Evolutionary conservation across 2,113 vertebrate species (phyloP).

Genomic region (Strigops habroptila): DNA sequence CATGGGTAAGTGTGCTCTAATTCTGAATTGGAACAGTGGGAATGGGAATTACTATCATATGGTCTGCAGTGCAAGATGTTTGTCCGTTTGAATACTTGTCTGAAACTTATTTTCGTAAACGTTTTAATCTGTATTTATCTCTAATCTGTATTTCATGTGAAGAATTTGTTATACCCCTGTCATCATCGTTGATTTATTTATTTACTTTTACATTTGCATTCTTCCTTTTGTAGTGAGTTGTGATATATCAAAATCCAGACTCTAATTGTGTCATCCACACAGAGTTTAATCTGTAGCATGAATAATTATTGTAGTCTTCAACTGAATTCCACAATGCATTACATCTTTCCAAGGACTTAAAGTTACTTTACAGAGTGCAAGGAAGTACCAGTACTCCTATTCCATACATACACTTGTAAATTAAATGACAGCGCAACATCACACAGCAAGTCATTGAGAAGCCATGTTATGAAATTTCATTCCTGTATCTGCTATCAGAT

Average conservation of each 20-base stretch:
- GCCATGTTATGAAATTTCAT: not conserved
- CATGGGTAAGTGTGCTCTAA: not conserved
- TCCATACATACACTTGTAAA: not conserved
- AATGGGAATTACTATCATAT: not conserved
- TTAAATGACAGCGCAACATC: not conserved
- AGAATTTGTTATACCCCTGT: not conserved
- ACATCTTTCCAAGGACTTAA: not conserved
- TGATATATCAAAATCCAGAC: not conserved
- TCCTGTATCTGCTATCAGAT: not conserved
- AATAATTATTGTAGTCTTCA: not conserved
- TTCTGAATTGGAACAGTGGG: not conserved
- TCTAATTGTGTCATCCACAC: not conserved
- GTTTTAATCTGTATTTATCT: conserved; percentile 25
- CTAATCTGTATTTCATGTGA: not conserved
- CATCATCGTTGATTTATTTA: not conserved
- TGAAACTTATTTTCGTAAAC: conserved; percentile 10
- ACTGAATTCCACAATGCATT: not conserved
- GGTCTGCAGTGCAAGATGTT: conserved; percentile 8
- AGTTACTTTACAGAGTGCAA: not conserved
- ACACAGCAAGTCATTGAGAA: not conserved
- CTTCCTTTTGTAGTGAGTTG: not conserved
- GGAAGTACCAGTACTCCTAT: not conserved
- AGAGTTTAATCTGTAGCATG: not conserved
- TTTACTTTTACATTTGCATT: not conserved
- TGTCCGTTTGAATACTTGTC: not conserved